Percentiles rank a stretch among this genome's conserved stretches.
These are phyloP conservation scores for Cerastis leucographa DNA, from an alignment of 2,888 invertebrate genomes.

Conservation along the genomic window DNA sequence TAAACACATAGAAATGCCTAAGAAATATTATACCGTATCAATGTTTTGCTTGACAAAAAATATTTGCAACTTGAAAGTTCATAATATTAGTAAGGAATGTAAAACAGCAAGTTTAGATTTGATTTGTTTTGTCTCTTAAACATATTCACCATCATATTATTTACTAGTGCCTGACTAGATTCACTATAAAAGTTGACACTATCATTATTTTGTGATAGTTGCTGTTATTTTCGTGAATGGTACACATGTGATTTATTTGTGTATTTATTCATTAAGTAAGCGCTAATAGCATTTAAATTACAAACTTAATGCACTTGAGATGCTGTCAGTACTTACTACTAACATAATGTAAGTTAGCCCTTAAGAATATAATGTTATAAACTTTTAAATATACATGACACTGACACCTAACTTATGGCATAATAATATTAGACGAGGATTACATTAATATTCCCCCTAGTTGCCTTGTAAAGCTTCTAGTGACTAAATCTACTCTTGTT, in stretches of 20 bases:
- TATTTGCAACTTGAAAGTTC: constrained; percentile 23
- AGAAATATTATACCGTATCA: constrained; percentile 35
- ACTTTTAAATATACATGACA: constrained; percentile 66
- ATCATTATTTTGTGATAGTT: constrained; percentile 32
- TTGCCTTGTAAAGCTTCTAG: constrained; percentile 86
- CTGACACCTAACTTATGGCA: constrained; percentile 73
- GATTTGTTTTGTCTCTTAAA: constrained; percentile 18
- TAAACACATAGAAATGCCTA: constrained; percentile 37
- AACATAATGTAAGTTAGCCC: constrained; percentile 24
- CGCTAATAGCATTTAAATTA: constrained; percentile 47
- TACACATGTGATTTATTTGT: constrained; percentile 67
- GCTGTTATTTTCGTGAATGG: constrained; percentile 45
- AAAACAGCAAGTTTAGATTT: constrained; percentile 14
- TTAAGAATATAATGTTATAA: constrained; percentile 40
- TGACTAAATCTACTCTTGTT: constrained; percentile 81
- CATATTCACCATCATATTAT: constrained; percentile 11
- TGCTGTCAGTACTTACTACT: constrained; percentile 49
- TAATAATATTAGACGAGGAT: constrained; percentile 72
- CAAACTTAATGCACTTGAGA: constrained; percentile 32
- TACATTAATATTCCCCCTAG: constrained; percentile 75
- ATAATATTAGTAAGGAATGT: constrained; percentile 54
- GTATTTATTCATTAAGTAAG: constrained; percentile 48
- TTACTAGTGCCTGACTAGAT: constrained; percentile 53
- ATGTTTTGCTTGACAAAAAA: constrained; percentile 6
- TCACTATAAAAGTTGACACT: constrained; percentile 36